Conservation (phyloP, 2,888 invertebrate species). For the Cyclophora punctaria region DNA sequence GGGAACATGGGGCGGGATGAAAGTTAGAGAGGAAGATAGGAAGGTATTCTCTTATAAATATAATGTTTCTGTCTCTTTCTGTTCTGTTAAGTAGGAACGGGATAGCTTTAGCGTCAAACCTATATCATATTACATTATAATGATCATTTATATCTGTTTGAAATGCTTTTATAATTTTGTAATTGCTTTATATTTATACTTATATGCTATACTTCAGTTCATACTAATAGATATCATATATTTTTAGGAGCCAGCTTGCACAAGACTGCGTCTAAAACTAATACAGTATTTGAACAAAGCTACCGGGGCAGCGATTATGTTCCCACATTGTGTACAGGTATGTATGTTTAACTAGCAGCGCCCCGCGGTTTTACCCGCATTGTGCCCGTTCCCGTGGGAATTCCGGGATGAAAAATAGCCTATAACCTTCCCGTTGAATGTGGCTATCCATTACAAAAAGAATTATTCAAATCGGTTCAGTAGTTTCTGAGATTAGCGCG, state of each 20-base stretch:
- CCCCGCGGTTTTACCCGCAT: too few species aligned
- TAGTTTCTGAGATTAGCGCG: too few species aligned
- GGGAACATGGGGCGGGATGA: slow-evolving; percentile 78
- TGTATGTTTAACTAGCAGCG: slow-evolving; percentile 4
- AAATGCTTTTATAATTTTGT: not conserved
- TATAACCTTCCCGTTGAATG: too few species aligned
- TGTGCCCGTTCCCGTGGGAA: too few species aligned
- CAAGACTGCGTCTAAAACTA: slow-evolving; percentile 88
- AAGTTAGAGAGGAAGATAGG: slow-evolving; percentile 79
- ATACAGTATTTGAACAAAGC: slow-evolving; percentile 87
- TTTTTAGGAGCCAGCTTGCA: slow-evolving; percentile 81
- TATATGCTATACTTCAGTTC: too few species aligned
- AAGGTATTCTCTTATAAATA: slow-evolving; percentile 49
- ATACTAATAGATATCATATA: too few species aligned
- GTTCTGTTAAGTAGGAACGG: too few species aligned
- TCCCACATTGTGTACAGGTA: slow-evolving; percentile 88
- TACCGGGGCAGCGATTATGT: slow-evolving; percentile 80
- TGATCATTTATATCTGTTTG: not conserved
- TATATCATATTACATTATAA: too few species aligned
- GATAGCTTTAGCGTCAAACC: not conserved
- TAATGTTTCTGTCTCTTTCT: too few species aligned
- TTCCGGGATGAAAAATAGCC: too few species aligned
- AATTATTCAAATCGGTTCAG: too few species aligned
- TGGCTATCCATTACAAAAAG: too few species aligned
- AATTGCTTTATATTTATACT: not conserved